Evolutionary conservation across 2,113 vertebrate species (phyloP), one percentile per base, ranked within the genome.

Genomic region (Crotalus helleri): DNA sequence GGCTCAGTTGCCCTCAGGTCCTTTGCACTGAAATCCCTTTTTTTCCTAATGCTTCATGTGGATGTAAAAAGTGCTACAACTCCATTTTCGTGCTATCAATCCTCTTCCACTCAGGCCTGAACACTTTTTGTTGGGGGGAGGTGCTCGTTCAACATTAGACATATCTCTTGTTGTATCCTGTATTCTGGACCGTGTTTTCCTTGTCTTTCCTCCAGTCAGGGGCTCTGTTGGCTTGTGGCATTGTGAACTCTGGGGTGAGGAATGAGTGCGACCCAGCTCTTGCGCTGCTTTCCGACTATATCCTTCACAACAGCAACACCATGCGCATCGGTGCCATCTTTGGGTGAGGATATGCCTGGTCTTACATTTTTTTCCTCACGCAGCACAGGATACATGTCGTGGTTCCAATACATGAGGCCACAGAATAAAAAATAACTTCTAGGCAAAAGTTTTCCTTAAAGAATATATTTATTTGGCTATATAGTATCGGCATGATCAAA

Each of bases 291-390:
- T 99, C 99, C 0, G 99, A 99, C 96, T 99, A 99, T 0, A 99
- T 99, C 89, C 98, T 99, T 6, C 99, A 99, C 97, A 99, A 99
- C 97, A 99, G 99, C 97, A 99, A 99, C 92, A 98, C 98, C 91
- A 99, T 99, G 99, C 98, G 99, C 96, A 99, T 99, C 69, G 99
- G 99, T 44, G 98, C 99, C 96, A 99, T 99, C 97, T 99, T 99
- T 97, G 99, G 99, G 99, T 99, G 96, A 98, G 97, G n/a, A 10
- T n/a, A 46, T 89, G 17, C 13, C 3, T 39, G 53, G 23, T 12
- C 3, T 61, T 4, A 0, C 1, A 2, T 19, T 51, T 86, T 58
- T 15, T 69, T 0, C 0, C 88, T 6, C 19, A 4, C 13, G 5
- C 3, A 59, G 6, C 11, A 6, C 24, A 3, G 3, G 29, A 29